These are phyloP conservation scores for Glossophaga mutica DNA, from an alignment of 2,797 vertebrate species.

Conservation along the genomic window DNA sequence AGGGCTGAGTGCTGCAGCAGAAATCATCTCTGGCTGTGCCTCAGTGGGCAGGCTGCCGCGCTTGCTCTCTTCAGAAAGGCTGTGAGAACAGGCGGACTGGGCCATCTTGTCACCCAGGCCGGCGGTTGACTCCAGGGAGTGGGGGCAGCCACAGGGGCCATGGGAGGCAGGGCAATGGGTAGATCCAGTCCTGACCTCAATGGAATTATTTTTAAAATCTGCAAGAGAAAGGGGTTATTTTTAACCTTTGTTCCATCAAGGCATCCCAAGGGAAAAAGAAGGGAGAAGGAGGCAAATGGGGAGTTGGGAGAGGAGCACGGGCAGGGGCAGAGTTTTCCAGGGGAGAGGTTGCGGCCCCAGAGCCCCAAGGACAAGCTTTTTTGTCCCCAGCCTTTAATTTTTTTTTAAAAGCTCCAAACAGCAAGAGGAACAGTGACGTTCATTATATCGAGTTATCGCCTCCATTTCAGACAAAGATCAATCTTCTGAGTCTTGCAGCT, in stretches of 20 bases:
- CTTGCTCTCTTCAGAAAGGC: not conserved
- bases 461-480: conserved; percentile 74
- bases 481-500: conserved; percentile 69
- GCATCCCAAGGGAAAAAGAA: conserved; percentile 25
- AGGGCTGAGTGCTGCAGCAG: conserved; percentile 10
- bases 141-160: not conserved
- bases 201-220: conserved; percentile 63
- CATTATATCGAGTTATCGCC: conserved; percentile 78
- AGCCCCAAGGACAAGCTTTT: not conserved
- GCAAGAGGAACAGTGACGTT: conserved; percentile 66
- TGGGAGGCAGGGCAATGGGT: not conserved
- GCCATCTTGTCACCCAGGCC: not conserved
- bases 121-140: conserved; percentile 13
- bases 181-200: conserved; percentile 44
- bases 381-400: conserved; percentile 54
- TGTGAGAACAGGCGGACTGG: not conserved
- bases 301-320: not conserved
- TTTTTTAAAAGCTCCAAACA: conserved; percentile 67
- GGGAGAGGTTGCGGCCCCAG: not conserved
- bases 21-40: not conserved
- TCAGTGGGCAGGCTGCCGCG: not conserved
- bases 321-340: not conserved
- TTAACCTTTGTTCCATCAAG: conserved; percentile 64
- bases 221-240: conserved; percentile 67
- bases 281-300: not conserved